Evolutionary conservation across 1,140 invertebrate genomes (phyloP).

Genomic region (Dinothrombium tinctorium): DNA sequence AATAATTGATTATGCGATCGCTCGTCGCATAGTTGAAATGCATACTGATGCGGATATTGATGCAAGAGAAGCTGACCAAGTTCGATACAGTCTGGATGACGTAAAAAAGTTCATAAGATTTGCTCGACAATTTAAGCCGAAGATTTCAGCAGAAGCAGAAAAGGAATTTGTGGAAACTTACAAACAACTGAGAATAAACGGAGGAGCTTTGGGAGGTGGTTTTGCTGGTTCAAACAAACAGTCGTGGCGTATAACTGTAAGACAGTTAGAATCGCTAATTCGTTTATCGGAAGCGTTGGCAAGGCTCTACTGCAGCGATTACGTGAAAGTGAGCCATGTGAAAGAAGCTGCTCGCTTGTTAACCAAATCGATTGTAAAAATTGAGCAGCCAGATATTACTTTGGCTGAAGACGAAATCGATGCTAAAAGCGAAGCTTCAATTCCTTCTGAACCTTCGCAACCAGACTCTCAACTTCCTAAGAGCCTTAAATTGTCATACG

Average conservation of each 20-base stretch:
- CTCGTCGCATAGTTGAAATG: conserved; percentile 78
- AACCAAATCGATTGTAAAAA: conserved; percentile 94
- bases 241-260: conserved; percentile 87
- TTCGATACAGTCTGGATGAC: conserved; percentile 55
- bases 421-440: conserved; percentile 5
- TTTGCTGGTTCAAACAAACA: conserved; percentile 38
- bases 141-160: conserved; percentile 45
- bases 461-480: conserved; percentile 25
- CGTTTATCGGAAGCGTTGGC: conserved; percentile 88
- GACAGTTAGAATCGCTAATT: conserved; percentile 94
- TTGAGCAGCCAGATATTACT: conserved; percentile 91
- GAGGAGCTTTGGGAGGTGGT: conserved; percentile 25
- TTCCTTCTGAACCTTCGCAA: background rate
- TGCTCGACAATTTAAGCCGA: conserved; percentile 83
- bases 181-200: conserved; percentile 49
- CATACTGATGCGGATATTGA: conserved; percentile 51
- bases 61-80: conserved; percentile 17
- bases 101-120: conserved; percentile 85
- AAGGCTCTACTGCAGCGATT: conserved; percentile 73
- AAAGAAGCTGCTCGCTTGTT: conserved; percentile 76
- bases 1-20: conserved; percentile 84
- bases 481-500: conserved; percentile 69
- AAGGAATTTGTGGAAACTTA: conserved; percentile 73
- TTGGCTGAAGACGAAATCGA: conserved; percentile 17
- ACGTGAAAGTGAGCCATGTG: conserved; percentile 65